These are phyloP conservation scores for Oophaga pumilio DNA, from an alignment of 2,113 vertebrate species.

Conservation along the genomic window DNA sequence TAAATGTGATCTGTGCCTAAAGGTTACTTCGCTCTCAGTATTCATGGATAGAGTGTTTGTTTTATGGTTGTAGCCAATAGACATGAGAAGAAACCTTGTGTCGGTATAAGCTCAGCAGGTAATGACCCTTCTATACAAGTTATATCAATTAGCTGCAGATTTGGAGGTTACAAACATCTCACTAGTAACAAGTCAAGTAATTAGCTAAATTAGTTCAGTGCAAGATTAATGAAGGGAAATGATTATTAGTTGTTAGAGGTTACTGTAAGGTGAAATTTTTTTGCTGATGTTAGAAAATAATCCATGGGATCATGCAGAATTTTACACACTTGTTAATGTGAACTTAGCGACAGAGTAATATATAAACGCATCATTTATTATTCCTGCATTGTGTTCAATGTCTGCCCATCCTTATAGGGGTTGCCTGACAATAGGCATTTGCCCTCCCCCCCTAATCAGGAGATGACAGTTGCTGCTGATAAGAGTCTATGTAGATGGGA, in stretches of 20 bases:
- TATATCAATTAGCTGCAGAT: not conserved
- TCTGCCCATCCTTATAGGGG: not conserved
- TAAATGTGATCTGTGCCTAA: too few species aligned
- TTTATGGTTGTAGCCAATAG: not conserved
- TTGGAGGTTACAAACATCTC: not conserved
- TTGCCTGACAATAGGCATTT: too few species aligned
- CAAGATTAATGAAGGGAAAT: not conserved
- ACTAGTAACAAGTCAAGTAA: not conserved
- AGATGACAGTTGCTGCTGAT: too few species aligned
- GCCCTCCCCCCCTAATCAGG: too few species aligned
- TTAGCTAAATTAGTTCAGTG: not conserved
- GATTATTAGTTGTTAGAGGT: not conserved
- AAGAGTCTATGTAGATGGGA: too few species aligned
- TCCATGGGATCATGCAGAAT: not conserved
- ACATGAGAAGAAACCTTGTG: not conserved
- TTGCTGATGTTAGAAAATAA: not conserved
- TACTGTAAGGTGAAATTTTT: not conserved
- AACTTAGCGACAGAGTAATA: not conserved
- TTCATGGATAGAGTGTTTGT: not conserved
- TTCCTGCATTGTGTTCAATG: not conserved
- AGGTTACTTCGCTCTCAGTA: too few species aligned
- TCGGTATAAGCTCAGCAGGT: not conserved
- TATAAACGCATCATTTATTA: not conserved
- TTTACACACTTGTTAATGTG: conserved; percentile 8
- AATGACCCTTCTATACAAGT: not conserved